Evolutionary conservation across 2,113 vertebrate genomes (phyloP).

Genomic region (Periophthalmus modestus): DNA sequence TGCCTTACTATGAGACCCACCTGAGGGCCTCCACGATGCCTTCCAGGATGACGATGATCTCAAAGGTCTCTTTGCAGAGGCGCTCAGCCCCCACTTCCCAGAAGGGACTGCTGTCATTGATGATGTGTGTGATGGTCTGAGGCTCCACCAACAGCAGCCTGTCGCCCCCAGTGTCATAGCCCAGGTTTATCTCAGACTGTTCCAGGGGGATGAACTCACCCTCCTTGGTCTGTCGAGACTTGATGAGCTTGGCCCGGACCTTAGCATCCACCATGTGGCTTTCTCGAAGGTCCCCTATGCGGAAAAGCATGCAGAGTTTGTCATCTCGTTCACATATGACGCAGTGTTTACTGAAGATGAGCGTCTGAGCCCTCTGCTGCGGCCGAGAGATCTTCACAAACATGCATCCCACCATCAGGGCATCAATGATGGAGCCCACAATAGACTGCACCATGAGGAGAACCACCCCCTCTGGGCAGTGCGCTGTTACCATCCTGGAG

Average conservation of each 20-base stretch:
- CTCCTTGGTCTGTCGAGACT: constrained; percentile 83
- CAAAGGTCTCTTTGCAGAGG: constrained; percentile 75
- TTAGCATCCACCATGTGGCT: constrained; percentile 89
- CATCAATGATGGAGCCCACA: constrained; percentile 81
- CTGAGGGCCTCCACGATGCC: constrained; percentile 86
- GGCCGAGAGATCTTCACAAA: constrained; percentile 87
- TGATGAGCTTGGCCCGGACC: constrained; percentile 85
- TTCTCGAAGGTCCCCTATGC: constrained; percentile 81
- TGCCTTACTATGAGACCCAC: constrained; percentile 49
- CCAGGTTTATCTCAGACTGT: constrained; percentile 85
- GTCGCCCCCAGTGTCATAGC: constrained; percentile 83
- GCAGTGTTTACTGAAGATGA: constrained; percentile 85
- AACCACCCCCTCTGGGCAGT: constrained; percentile 77
- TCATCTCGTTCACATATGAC: constrained; percentile 80
- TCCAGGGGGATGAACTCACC: constrained; percentile 86
- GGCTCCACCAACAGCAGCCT: constrained; percentile 84
- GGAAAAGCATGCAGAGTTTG: constrained; percentile 83
- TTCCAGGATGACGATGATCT: constrained; percentile 85
- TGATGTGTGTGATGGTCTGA: constrained; percentile 83
- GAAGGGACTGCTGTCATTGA: constrained; percentile 82
- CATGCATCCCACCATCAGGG: constrained; percentile 88
- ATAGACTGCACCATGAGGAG: constrained; percentile 83
- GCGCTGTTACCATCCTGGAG: constrained; percentile 80
- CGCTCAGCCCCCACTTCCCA: constrained; percentile 79
- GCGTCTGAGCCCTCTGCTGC: constrained; percentile 84